These are phyloP conservation scores for Caenorhabditis wallacei DNA, from an alignment of 2,888 invertebrate genomes.

Conservation along the genomic window DNA sequence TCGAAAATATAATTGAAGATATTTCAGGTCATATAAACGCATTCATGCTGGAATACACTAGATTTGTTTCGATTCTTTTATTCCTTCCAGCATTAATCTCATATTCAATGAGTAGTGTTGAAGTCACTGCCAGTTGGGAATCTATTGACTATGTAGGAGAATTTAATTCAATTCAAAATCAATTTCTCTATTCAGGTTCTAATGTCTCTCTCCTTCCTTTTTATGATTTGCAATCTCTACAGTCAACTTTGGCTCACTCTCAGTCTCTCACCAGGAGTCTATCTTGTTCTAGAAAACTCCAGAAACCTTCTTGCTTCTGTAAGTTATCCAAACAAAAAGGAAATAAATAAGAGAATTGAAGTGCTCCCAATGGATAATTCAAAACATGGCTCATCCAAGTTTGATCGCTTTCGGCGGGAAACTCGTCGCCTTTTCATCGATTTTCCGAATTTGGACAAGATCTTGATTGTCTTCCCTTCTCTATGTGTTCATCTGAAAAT, in stretches of 20 bases:
- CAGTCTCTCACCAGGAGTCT: slow-evolving; percentile 47
- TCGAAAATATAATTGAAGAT: too few species aligned
- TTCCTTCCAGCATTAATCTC: slow-evolving; percentile 77
- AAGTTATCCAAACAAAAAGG: neutral
- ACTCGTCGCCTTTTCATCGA: slow-evolving; percentile 58
- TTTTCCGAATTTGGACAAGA: slow-evolving; percentile 64
- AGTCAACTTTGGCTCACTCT: slow-evolving; percentile 79
- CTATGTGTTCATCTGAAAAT: too few species aligned
- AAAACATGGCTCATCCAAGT: slow-evolving; percentile 74
- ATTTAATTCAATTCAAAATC: too few species aligned
- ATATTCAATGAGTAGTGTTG: slow-evolving; percentile 68
- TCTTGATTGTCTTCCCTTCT: too few species aligned
- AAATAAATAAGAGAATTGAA: slow-evolving; percentile 2
- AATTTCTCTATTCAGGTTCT: slow-evolving; percentile 69
- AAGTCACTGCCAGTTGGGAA: slow-evolving; percentile 82
- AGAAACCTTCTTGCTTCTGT: slow-evolving; percentile 68
- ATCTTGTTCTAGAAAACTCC: slow-evolving; percentile 62
- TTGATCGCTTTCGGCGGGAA: slow-evolving; percentile 70
- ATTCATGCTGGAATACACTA: slow-evolving; percentile 65
- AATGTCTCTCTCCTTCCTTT: slow-evolving; percentile 77
- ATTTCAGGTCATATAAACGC: slow-evolving; percentile 65
- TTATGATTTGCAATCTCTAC: slow-evolving; percentile 79
- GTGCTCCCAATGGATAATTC: slow-evolving; percentile 80
- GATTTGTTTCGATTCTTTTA: slow-evolving; percentile 61
- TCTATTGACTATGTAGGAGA: slow-evolving; percentile 82